Conservation (phyloP, 2,797 vertebrate genomes). For the Catostomus latipinnis region DNA sequence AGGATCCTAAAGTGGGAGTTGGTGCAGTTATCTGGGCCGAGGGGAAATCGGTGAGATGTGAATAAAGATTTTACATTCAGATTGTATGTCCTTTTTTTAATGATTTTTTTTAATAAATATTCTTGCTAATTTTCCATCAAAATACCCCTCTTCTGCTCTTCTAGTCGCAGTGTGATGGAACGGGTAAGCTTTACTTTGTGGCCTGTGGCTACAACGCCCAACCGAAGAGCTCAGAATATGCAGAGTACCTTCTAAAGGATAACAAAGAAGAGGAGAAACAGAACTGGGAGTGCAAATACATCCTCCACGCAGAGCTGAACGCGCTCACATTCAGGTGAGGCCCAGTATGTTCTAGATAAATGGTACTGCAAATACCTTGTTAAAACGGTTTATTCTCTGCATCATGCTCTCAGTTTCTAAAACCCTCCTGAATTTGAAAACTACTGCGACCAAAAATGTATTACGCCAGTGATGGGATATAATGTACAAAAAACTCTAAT, state of each 20-base stretch:
- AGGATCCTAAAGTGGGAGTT: slow-evolving; percentile 95
- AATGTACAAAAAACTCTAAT: not conserved
- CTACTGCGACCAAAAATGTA: not conserved
- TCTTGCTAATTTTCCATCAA: not conserved
- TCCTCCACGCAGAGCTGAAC: slow-evolving; percentile 94
- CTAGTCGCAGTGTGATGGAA: slow-evolving; percentile 85
- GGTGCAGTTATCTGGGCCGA: slow-evolving; percentile 95
- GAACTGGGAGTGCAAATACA: slow-evolving; percentile 93
- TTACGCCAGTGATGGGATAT: not conserved
- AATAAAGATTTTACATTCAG: not conserved
- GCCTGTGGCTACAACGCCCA: slow-evolving; percentile 96
- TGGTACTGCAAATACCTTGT: no score
- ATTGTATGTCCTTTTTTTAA: not conserved
- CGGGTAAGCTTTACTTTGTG: slow-evolving; percentile 84
- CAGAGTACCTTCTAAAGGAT: slow-evolving; percentile 94
- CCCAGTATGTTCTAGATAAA: no score
- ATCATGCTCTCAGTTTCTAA: no score
- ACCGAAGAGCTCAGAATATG: slow-evolving; percentile 90
- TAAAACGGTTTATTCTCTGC: no score
- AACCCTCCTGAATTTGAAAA: not conserved
- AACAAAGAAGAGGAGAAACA: slow-evolving; percentile 89
- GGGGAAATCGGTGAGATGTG: slow-evolving; percentile 81
- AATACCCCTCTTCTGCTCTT: not conserved
- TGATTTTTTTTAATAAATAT: not conserved
- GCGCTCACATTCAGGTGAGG: slow-evolving; percentile 93